Evolutionary conservation across 1,140 invertebrate genomes (phyloP).

Genomic region (Aphelenchoides besseyi): DNA sequence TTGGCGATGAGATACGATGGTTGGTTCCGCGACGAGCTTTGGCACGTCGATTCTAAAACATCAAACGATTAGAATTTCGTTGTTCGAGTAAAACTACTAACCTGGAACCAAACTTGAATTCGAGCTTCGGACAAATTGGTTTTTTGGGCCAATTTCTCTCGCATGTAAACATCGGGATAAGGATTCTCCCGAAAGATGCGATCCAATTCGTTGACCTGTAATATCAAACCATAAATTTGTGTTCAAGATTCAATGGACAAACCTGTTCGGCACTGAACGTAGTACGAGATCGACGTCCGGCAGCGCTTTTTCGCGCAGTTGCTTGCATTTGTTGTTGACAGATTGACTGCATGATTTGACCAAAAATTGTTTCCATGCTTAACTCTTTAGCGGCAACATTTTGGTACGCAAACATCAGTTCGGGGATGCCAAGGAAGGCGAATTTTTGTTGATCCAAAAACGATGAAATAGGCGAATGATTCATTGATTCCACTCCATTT

Average conservation of each 20-base stretch:
- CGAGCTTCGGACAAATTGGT: conserved; percentile 57
- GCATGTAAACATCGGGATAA: conserved; percentile 57
- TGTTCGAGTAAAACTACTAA: no score
- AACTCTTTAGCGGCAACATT: background rate
- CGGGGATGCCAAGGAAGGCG: conserved; percentile 13
- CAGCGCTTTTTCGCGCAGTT: background rate
- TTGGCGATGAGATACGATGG: background rate
- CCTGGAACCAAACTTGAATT: conserved; percentile 54
- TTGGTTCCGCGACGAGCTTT: conserved; percentile 23
- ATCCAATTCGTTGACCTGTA: conserved; percentile 46
- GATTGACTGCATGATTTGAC: background rate
- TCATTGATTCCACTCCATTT: background rate
- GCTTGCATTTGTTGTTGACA: background rate
- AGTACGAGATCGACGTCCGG: conserved; percentile 46
- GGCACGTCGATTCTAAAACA: conserved; percentile 27
- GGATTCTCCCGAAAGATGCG: conserved; percentile 52
- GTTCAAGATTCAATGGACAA: background rate
- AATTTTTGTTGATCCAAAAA: conserved; percentile 9
- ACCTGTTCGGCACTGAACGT: conserved; percentile 58
- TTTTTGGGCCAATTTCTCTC: conserved; percentile 52
- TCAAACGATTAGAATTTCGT: no score
- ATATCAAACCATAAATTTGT: background rate
- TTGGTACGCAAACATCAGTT: conserved; percentile 7
- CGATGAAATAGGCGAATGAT: conserved; percentile 11
- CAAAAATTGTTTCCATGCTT: background rate